A percentile compares a stretch with the other conserved stretches of the same genome.
These are phyloP conservation scores for Balaeniceps rex DNA, from an alignment of 2,113 vertebrate genomes.

Conservation along the genomic window DNA sequence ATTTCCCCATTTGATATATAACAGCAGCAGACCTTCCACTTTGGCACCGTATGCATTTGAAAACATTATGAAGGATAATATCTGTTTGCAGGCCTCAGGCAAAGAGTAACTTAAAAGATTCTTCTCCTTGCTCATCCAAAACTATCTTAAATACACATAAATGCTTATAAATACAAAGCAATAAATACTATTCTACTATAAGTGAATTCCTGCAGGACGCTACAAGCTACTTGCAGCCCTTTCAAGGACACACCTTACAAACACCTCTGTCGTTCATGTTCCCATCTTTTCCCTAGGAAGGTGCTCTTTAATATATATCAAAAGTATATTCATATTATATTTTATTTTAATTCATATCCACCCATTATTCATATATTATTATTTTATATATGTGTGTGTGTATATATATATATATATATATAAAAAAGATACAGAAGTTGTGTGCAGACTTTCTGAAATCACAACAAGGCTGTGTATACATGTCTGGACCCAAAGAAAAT, in stretches of 20 bases:
- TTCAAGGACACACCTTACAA: not conserved
- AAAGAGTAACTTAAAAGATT: not conserved
- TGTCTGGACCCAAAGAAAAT: not conserved
- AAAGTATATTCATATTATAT: not conserved
- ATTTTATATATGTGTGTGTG: too few species aligned
- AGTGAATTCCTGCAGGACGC: not conserved
- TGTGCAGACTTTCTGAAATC: too few species aligned
- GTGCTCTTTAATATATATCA: not conserved
- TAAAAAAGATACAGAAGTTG: not conserved
- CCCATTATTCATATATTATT: too few species aligned
- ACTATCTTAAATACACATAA: not conserved
- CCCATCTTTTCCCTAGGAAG: not conserved
- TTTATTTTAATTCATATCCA: not conserved
- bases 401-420: too few species aligned
- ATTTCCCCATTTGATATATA: too few species aligned
- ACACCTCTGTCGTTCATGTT: not conserved
- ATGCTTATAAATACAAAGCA: not conserved
- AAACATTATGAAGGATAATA: not conserved
- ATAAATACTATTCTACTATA: too few species aligned
- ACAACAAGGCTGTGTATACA: not conserved
- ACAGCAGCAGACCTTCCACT: not conserved
- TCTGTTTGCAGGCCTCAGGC: not conserved
- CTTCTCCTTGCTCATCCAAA: not conserved
- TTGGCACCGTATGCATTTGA: not conserved
- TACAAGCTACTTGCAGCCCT: not conserved